These are phyloP conservation scores for Pocillopora verrucosa DNA, from an alignment of 64 coral and sea anemone species.

Conservation along the genomic window DNA sequence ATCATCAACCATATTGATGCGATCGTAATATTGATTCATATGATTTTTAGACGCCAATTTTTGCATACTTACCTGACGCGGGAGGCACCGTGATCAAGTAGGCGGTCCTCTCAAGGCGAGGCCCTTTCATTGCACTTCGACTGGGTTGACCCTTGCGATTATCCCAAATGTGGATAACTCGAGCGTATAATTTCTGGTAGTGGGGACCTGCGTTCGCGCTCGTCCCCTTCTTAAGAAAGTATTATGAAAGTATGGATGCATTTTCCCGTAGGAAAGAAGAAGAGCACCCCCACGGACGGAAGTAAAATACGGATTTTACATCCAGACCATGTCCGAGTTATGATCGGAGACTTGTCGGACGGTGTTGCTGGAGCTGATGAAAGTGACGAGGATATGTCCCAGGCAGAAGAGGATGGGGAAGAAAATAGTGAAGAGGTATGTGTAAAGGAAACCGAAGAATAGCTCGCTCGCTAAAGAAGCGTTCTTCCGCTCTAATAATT, in stretches of 20 bases:
- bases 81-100: slow-evolving; percentile 57
- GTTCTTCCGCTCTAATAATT: too few relatives aligned
- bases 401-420: slow-evolving; percentile 7
- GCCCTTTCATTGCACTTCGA: slow-evolving; percentile 64
- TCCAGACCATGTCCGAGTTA: slow-evolving; percentile 64
- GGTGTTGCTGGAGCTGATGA: slow-evolving; percentile 13
- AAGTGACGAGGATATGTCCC: slow-evolving; percentile 39
- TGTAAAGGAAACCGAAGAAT: too few relatives aligned
- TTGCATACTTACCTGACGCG: slow-evolving; percentile 41
- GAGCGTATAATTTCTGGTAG: slow-evolving; percentile 13
- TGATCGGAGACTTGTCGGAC: slow-evolving; percentile 43
- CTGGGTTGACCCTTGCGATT: slow-evolving; percentile 27
- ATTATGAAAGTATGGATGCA: too few relatives aligned
- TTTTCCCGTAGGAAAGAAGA: background rate
- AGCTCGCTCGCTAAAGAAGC: too few relatives aligned
- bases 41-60: background rate
- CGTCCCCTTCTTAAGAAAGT: background rate
- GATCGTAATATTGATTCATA: background rate
- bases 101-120: slow-evolving; percentile 61
- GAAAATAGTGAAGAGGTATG: background rate
- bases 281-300: slow-evolving; percentile 17
- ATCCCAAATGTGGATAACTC: slow-evolving; percentile 35
- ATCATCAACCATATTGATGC: background rate
- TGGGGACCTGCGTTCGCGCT: slow-evolving; percentile 34
- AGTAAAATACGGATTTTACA: slow-evolving; percentile 41